phyloP scores from a whole-genome alignment of 30 jellyfish, hydroid and myxozoan genomes.

The Catostylus mosaicus region DNA sequence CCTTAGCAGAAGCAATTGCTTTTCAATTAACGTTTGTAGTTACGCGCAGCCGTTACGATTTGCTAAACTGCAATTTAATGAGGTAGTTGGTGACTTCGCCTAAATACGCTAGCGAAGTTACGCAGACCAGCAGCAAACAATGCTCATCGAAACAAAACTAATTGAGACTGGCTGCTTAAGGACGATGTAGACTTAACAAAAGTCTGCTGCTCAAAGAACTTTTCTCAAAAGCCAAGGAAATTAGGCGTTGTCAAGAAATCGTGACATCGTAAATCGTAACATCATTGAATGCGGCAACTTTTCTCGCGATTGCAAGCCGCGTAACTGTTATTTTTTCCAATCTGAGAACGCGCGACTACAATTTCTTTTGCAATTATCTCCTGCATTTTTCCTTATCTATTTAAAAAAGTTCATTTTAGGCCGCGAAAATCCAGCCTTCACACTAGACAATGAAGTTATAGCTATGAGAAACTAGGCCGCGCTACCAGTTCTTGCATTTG shows the following conservation, averaged over 20 bases:
- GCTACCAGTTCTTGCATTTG: conserved; percentile 57
- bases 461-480: conserved; percentile 49
- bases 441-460: conserved; percentile 10
- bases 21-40: too few relatives aligned
- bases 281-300: background rate
- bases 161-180: too few relatives aligned
- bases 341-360: background rate
- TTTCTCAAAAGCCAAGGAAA: background rate
- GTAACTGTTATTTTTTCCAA: background rate
- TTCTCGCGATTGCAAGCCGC: background rate
- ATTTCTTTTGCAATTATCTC: background rate
- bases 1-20: too few relatives aligned
- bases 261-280: background rate
- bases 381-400: background rate
- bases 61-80: too few relatives aligned
- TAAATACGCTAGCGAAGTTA: too few relatives aligned
- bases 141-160: too few relatives aligned
- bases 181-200: too few relatives aligned
- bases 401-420: background rate
- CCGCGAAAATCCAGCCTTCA: background rate
- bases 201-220: too few relatives aligned
- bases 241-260: background rate
- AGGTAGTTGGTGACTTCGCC: too few relatives aligned
- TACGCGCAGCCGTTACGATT: too few relatives aligned
- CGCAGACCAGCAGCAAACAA: too few relatives aligned